phyloP scores from a whole-genome alignment of 1,140 invertebrate species.

The Medauroidea extradentata region DNA sequence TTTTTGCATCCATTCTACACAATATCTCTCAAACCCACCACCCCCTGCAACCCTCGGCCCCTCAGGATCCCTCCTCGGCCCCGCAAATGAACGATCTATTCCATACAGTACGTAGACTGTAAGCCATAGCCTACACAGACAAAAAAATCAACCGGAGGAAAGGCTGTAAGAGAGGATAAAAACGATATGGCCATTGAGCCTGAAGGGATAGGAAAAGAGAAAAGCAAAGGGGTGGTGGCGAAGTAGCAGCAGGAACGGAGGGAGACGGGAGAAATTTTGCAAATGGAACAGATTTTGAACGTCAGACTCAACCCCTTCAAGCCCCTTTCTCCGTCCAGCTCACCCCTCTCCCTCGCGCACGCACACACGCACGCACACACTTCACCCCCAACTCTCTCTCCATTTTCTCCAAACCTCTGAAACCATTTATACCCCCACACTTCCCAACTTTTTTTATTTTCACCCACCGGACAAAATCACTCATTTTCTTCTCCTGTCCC shows the following conservation, averaged over 20 bases:
- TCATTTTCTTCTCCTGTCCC: slow-evolving; percentile 12
- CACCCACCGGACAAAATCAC: slow-evolving; percentile 12
- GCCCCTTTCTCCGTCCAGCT: background rate
- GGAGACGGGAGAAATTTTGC: slow-evolving; percentile 12
- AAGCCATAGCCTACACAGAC: background rate
- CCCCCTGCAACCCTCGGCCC: no score
- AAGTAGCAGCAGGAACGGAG: background rate
- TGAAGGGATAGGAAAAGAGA: slow-evolving; percentile 5
- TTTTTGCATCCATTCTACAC: slow-evolving; percentile 11
- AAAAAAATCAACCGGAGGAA: slow-evolving; percentile 6
- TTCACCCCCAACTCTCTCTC: background rate
- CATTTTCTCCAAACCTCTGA: background rate
- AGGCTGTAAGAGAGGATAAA: slow-evolving; percentile 9
- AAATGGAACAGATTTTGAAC: slow-evolving; percentile 19
- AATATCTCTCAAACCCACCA: slow-evolving; percentile 8
- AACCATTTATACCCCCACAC: background rate
- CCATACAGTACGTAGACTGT: slow-evolving; percentile 1
- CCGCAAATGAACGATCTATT: slow-evolving; percentile 10
- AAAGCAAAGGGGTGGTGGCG: background rate
- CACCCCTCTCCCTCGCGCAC: background rate
- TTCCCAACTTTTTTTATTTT: slow-evolving; percentile 10
- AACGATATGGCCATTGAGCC: slow-evolving; percentile 12
- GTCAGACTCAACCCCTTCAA: slow-evolving; percentile 9
- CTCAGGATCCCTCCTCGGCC: no score
- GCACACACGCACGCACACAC: background rate